These are phyloP conservation scores for Coregonus clupeaformis DNA, from an alignment of 2,113 vertebrate species.

Conservation along the genomic window DNA sequence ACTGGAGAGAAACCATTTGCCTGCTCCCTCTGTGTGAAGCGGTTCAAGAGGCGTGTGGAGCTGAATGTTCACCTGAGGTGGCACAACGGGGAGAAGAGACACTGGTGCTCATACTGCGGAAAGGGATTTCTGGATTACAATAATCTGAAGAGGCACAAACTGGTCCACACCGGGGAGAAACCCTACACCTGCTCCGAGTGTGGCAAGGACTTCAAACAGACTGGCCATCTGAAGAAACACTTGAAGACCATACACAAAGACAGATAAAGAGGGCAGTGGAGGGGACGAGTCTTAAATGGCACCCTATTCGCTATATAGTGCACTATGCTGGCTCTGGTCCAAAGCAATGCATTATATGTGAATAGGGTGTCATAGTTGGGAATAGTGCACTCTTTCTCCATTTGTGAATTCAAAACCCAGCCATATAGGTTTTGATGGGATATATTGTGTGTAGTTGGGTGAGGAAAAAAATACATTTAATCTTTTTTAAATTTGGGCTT, in stretches of 20 bases:
- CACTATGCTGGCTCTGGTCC: background rate
- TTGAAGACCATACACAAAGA: slow-evolving; percentile 60
- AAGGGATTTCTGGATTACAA: slow-evolving; percentile 81
- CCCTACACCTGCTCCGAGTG: slow-evolving; percentile 66
- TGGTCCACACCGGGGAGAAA: slow-evolving; percentile 77
- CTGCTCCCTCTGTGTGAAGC: slow-evolving; percentile 78
- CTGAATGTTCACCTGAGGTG: slow-evolving; percentile 78
- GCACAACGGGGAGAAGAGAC: slow-evolving; percentile 74
- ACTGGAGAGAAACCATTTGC: slow-evolving; percentile 81
- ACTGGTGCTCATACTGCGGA: slow-evolving; percentile 76
- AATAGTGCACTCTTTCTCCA: background rate
- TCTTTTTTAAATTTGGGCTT: too few species aligned
- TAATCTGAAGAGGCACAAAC: slow-evolving; percentile 80
- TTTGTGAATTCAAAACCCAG: too few species aligned
- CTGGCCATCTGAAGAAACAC: slow-evolving; percentile 70
- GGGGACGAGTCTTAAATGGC: background rate
- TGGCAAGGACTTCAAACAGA: slow-evolving; percentile 67
- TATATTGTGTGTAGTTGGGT: too few species aligned
- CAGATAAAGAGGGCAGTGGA: background rate
- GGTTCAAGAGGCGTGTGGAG: slow-evolving; percentile 75
- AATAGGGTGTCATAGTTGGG: background rate
- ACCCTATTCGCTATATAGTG: background rate
- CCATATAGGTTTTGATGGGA: too few species aligned
- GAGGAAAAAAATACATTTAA: too few species aligned
- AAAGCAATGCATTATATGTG: background rate